phyloP scores from a whole-genome alignment of 2,888 invertebrate species.

The Chalcis sispes region DNA sequence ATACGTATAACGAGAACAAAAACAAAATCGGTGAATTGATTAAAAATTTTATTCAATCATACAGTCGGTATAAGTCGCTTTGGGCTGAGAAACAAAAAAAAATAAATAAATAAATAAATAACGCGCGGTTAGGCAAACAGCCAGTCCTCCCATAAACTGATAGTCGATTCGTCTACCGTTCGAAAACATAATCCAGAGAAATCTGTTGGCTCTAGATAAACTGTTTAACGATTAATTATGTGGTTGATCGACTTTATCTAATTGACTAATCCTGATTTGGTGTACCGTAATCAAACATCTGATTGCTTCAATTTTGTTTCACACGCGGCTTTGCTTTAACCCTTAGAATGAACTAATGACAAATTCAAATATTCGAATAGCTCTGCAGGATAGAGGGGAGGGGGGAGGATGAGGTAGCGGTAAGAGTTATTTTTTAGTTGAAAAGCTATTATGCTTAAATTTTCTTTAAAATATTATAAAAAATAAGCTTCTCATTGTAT shows the following conservation, averaged over 20 bases:
- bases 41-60: background rate
- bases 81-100: too few species aligned
- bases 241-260: conserved; percentile 47
- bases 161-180: background rate
- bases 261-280: conserved; percentile 35
- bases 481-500: too few species aligned
- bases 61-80: too few species aligned
- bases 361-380: too few species aligned
- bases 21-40: background rate
- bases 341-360: too few species aligned
- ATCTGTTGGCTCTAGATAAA: conserved; percentile 21
- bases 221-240: conserved; percentile 43
- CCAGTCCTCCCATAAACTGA: conserved; percentile 18
- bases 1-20: too few species aligned
- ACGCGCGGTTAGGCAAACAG: too few species aligned
- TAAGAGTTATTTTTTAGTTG: too few species aligned
- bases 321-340: background rate
- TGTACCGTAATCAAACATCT: conserved; percentile 10
- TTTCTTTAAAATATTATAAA: too few species aligned
- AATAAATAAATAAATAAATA: background rate
- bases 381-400: too few species aligned
- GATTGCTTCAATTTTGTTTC: background rate
- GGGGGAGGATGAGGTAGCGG: too few species aligned
- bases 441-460: too few species aligned
- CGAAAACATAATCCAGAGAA: conserved; percentile 30